Evolutionary conservation across 2,797 vertebrate genomes (phyloP).

Genomic region (Premnoplex brunnescens): DNA sequence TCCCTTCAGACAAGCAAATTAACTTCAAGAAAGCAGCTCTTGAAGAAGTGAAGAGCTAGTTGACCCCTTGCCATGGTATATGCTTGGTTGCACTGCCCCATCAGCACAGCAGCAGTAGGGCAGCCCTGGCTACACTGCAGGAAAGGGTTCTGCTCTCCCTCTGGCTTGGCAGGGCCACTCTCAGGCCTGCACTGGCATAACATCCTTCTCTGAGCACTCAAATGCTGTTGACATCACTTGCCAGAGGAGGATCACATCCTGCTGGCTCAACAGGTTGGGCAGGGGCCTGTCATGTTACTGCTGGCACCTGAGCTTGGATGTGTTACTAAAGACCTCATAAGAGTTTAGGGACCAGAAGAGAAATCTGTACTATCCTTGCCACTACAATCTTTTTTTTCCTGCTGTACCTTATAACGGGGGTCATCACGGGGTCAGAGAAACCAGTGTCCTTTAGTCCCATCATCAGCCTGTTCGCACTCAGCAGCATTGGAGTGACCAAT

Average conservation of each 20-base stretch:
- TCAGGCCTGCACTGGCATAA: too few species aligned
- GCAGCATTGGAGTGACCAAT: not conserved
- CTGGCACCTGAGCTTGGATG: not conserved
- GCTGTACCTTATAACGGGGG: not conserved
- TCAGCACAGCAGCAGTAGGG: too few species aligned
- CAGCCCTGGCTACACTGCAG: accelerated
- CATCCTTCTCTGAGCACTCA: not conserved
- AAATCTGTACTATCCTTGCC: not conserved
- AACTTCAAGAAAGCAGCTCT: not conserved
- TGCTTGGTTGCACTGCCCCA: not conserved
- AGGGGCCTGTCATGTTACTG: not conserved
- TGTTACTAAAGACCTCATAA: not conserved
- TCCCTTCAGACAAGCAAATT: not conserved
- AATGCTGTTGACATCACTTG: not conserved
- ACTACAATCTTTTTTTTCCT: not conserved
- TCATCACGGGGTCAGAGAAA: not conserved
- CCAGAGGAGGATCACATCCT: not conserved
- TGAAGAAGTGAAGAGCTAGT: not conserved
- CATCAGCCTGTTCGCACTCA: not conserved
- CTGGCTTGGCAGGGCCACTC: not conserved
- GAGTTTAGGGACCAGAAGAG: not conserved
- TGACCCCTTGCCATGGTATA: not conserved
- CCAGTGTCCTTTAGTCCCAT: not conserved
- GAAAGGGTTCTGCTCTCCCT: not conserved
- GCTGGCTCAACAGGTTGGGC: not conserved